These are phyloP conservation scores for Elysia crispata DNA, from an alignment of 2,888 invertebrate species.

Conservation along the genomic window DNA sequence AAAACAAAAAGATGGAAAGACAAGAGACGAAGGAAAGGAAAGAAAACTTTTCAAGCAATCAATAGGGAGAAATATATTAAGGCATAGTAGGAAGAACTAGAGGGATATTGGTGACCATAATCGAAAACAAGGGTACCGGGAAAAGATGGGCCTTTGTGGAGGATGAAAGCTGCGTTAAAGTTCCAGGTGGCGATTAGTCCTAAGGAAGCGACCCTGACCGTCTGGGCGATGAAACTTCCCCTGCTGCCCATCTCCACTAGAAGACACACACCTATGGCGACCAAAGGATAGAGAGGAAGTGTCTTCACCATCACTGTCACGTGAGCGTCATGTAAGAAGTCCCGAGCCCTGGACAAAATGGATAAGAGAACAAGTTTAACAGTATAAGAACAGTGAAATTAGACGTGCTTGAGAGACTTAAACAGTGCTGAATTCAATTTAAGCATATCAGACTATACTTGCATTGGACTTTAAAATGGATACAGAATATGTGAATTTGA, in stretches of 20 bases:
- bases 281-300: conserved; percentile 54
- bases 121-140: too few relatives aligned
- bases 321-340: conserved; percentile 29
- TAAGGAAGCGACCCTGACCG: conserved; percentile 53
- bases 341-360: conserved; percentile 36
- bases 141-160: conserved; percentile 54
- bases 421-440: too few relatives aligned
- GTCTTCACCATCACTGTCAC: conserved; percentile 53
- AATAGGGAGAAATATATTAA: too few relatives aligned
- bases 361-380: not conserved
- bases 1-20: too few relatives aligned
- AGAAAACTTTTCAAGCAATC: too few relatives aligned
- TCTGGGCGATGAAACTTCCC: conserved; percentile 46
- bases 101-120: too few relatives aligned
- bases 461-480: too few relatives aligned
- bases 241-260: conserved; percentile 49
- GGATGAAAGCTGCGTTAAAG: conserved; percentile 57
- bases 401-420: too few relatives aligned
- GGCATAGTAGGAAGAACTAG: too few relatives aligned
- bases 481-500: too few relatives aligned
- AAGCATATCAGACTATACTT: too few relatives aligned
- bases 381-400: not conserved
- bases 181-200: conserved; percentile 62
- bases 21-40: too few relatives aligned
- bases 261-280: conserved; percentile 43